Evolutionary conservation across 2,113 vertebrate species (phyloP).

Genomic region (Uria aalge): DNA sequence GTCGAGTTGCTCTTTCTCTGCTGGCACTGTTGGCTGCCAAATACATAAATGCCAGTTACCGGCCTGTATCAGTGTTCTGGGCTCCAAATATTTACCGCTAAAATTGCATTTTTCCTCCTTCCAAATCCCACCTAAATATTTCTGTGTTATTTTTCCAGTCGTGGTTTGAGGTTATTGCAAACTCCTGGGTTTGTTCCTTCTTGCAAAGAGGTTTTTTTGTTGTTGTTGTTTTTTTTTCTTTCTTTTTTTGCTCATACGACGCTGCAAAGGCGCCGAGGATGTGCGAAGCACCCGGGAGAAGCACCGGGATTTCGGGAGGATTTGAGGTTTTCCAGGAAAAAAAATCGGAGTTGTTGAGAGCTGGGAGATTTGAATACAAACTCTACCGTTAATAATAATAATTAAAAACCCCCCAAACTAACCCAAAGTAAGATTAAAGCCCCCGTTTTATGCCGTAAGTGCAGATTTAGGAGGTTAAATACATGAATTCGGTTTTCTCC

Average conservation of each 20-base stretch:
- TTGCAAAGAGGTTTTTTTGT: neutral
- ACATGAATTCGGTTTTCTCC: accelerated
- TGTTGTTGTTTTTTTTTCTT: no score
- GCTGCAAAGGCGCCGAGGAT: neutral
- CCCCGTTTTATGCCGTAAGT: accelerated
- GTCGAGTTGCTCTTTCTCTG: neutral
- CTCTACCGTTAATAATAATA: neutral
- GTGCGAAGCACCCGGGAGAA: neutral
- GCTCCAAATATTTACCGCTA: neutral
- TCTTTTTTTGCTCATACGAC: neutral
- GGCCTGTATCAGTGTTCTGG: neutral
- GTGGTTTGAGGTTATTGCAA: neutral
- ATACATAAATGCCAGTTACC: neutral
- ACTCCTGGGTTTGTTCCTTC: neutral
- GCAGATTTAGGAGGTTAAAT: neutral
- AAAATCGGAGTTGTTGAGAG: neutral
- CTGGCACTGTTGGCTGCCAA: neutral
- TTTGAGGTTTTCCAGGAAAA: neutral
- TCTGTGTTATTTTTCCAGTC: neutral
- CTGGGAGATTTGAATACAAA: neutral
- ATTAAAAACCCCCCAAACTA: no score
- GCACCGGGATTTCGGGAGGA: neutral
- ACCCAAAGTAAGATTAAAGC: neutral
- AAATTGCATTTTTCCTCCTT: neutral
- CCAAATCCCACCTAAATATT: neutral